Evolutionary conservation across 2,888 invertebrate genomes (phyloP), one percentile per base, ranked within the genome.

Genomic region (Galeopsomyia nigrocyanea): DNA sequence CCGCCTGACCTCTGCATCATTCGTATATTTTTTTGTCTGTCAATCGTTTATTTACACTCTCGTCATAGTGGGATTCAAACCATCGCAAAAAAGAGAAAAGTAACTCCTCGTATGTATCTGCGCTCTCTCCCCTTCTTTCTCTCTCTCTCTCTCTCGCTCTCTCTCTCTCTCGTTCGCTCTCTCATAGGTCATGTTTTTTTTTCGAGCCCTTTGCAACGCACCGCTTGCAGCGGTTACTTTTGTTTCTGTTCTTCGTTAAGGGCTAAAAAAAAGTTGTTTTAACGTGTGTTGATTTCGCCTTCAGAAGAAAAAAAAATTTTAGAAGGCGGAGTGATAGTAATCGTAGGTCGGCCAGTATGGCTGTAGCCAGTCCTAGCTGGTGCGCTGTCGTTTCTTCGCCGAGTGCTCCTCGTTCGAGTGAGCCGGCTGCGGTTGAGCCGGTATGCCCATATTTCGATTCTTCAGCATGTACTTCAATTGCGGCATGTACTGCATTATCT

Each of bases 391-490:
- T 82, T 90, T 90, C 78, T 87, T 84, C 66, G 87, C 81, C 65
- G 82, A 83, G 79, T 86, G 86, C 77, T 86, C 87, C 72, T 86
- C 85, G 68, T 84, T 82, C 68, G 83, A 74, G 74, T 84, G 84
- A 60, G 84, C 80, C 60, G 83, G 82, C 31, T 82, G 78, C 51
- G 88, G 83, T 16, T 62, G 46, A n/a, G 73, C 50, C 2, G 71
- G 67, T 68, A 70, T 73, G 9, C 72, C 86, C 75, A 86, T 84
- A 75, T 85, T 86, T 77, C 87, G 82, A 81, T 89, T 89, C 71
- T 90, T 89, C 87, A 94, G 90, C 93, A 95, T 95, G 88, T 95
- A 95, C 84, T 94, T 94, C 87, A 95, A 88, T 87, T 95, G 95
- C 46, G 94, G 93, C 94, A 95, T 94, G 87, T 91, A 95, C 83